Base-by-base conservation (phyloP, 1,140 invertebrate species). In the Cepaea nemoralis region DNA sequence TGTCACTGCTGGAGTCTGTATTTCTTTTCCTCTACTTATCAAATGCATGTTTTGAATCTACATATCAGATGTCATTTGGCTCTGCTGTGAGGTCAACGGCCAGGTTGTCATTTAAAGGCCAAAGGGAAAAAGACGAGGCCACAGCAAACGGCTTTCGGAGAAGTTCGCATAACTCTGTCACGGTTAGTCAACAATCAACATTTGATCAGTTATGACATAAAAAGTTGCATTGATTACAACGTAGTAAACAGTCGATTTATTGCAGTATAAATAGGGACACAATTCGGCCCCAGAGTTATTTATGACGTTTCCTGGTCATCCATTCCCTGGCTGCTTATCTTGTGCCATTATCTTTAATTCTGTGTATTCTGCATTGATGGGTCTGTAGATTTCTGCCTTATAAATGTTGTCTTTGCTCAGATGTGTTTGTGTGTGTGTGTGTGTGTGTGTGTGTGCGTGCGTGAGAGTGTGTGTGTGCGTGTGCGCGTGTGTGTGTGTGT, bases 41-140 rank as follows among this genome's bases (percentile, higher is more conserved):
- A 63, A 24, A 42, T 8, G 6, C 6, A n/a, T 19, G 2, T 22
- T 40, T 27, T 40, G 19, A 16, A 31, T 45, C 42, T 63, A 59
- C 31, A 10, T 33, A 35, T 6, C 37, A 90, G 89, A 88, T 85
- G 82, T 83, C 87, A 33, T 88, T 90, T 81, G 87, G 87, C 12
- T 86, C 86, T n/a, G 85, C 88, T 1, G 50, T 89, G 40, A 76
- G 86, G n/a, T 87, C 86, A 59, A 90, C 89, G 82, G 87, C 88
- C 45, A 83, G 89, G 35, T 77, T 89, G 12, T 89, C 89, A 6
- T 87, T 90, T 84, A 81, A 86, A 27, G 88, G 88, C 27, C 87
- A 86, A 40, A 75, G 85, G 50, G 87, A 88, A 75, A 77, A 82
- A 27, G 83, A 85, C 31, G 83, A 81, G 31, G 77, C 83, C 24